These are phyloP conservation scores for Maniola hyperantus DNA, from an alignment of 2,888 invertebrate genomes.

Conservation along the genomic window DNA sequence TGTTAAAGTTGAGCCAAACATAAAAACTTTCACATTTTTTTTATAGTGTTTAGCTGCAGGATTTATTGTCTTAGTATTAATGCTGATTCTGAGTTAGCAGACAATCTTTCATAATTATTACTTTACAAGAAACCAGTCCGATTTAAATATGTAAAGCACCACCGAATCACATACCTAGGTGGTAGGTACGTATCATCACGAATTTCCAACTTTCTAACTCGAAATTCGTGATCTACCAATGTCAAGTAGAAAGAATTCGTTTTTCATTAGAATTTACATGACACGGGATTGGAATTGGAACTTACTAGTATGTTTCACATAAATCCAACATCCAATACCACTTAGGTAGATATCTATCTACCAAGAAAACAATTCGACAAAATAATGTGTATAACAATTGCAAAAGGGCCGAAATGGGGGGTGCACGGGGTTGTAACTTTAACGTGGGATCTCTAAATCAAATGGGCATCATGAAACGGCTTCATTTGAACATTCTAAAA, in stretches of 20 bases:
- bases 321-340: too few relatives aligned
- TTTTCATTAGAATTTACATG: constrained; percentile 28
- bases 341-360: too few relatives aligned
- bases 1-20: too few relatives aligned
- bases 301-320: not conserved
- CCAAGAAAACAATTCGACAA: too few relatives aligned
- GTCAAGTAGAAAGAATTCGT: constrained; percentile 35
- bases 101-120: constrained; percentile 44
- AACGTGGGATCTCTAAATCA: too few relatives aligned
- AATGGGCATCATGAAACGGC: too few relatives aligned
- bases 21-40: too few relatives aligned
- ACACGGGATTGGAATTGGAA: not conserved
- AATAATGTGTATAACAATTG: too few relatives aligned
- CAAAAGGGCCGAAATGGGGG: too few relatives aligned
- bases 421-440: too few relatives aligned
- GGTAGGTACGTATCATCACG: constrained; percentile 44
- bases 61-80: not conserved
- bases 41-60: too few relatives aligned
- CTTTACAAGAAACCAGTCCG: constrained; percentile 46
- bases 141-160: constrained; percentile 53
- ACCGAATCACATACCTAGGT: constrained; percentile 23
- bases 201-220: constrained; percentile 60
- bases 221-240: constrained; percentile 52
- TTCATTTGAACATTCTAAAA: too few relatives aligned
- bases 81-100: constrained; percentile 24